Conservation (phyloP, 2,888 invertebrate species). For the Congeria kusceri region DNA sequence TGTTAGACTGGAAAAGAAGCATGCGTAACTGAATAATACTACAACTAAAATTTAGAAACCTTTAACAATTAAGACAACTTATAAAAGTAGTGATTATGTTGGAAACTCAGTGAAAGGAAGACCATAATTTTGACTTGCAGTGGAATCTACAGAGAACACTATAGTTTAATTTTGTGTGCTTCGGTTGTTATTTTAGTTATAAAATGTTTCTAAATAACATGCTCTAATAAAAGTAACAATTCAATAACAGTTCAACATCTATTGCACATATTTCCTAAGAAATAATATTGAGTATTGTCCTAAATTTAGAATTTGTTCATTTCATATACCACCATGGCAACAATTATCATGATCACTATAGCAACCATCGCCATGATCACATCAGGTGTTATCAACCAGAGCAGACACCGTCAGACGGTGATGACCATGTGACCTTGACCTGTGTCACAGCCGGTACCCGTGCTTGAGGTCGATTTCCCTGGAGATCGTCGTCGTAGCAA, state of each 20-base stretch:
- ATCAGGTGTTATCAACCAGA: constrained; percentile 80
- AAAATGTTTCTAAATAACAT: not conserved
- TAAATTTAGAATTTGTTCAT: constrained; percentile 61
- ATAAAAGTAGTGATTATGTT: too few relatives aligned
- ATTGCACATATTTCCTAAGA: not conserved
- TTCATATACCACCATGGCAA: constrained; percentile 62
- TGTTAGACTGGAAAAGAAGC: too few relatives aligned
- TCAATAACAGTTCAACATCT: not conserved
- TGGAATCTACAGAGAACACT: too few relatives aligned
- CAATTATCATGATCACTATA: constrained; percentile 60
- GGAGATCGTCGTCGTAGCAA: constrained; percentile 50
- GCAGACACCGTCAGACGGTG: constrained; percentile 82
- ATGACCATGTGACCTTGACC: constrained; percentile 12
- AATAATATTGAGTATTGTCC: not conserved
- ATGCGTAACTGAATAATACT: too few relatives aligned
- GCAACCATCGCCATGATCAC: constrained; percentile 70
- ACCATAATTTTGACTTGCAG: too few relatives aligned
- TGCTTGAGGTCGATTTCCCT: constrained; percentile 13
- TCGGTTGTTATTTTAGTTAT: not conserved
- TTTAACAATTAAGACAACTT: not conserved
- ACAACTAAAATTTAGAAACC: not conserved
- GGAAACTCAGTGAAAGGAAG: too few relatives aligned
- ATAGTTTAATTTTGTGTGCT: too few relatives aligned
- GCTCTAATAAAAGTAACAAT: not conserved
- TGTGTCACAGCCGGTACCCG: constrained; percentile 9